Evolutionary conservation across 2,888 invertebrate species (phyloP).

Genomic region (Xestoiulus laeticollis): DNA sequence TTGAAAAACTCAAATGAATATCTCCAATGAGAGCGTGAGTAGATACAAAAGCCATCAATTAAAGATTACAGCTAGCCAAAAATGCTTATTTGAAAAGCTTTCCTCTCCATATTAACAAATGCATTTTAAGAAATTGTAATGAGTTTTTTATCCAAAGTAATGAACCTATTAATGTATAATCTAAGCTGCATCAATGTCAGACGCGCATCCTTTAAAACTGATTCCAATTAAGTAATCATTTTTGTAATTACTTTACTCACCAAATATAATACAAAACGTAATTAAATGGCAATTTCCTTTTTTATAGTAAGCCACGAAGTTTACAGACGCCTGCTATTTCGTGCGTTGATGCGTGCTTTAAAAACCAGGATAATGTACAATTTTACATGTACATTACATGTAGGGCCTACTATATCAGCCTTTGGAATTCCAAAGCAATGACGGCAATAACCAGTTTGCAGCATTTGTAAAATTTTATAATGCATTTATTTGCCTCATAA

Average conservation of each 20-base stretch:
- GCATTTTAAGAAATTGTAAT: neutral
- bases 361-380: too few relatives aligned
- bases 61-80: neutral
- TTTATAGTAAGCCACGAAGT: neutral
- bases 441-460: too few relatives aligned
- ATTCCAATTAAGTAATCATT: slow-evolving; percentile 17
- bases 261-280: slow-evolving; percentile 39
- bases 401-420: too few relatives aligned
- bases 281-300: slow-evolving; percentile 22
- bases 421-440: neutral
- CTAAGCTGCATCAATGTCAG: neutral
- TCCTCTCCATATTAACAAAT: neutral
- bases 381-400: too few relatives aligned
- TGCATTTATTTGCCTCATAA: too few relatives aligned
- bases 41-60: neutral
- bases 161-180: neutral
- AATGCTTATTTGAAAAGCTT: neutral
- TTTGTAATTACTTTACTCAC: slow-evolving; percentile 4
- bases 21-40: neutral
- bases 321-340: neutral
- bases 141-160: neutral
- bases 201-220: neutral
- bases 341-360: neutral
- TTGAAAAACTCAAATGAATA: too few relatives aligned
- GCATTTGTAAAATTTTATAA: too few relatives aligned